Evolutionary conservation across 2,888 invertebrate species (phyloP).

Genomic region (Lepeophtheirus nordmannii): DNA sequence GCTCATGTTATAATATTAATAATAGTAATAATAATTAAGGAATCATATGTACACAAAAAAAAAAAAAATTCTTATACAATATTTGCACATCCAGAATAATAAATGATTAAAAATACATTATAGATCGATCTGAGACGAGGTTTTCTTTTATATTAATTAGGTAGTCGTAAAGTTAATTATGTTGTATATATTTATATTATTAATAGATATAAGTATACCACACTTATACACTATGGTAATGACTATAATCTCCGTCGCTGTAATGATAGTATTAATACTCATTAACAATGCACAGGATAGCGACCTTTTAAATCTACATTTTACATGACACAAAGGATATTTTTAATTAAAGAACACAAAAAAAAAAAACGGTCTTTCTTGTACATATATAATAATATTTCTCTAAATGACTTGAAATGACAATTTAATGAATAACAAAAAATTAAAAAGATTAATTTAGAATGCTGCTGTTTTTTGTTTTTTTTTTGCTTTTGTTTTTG

Average conservation of each 20-base stretch:
- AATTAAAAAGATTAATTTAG: not conserved
- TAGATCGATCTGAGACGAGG: constrained; percentile 4
- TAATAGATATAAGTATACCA: not conserved
- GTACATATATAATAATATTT: not conserved
- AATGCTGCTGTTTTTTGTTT: too few species aligned
- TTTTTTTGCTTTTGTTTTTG: too few species aligned
- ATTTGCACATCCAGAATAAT: not conserved
- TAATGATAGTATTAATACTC: too few species aligned
- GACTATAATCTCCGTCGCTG: not conserved
- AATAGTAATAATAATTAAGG: not conserved
- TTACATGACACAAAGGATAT: not conserved
- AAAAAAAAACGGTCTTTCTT: too few species aligned
- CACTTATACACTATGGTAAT: not conserved
- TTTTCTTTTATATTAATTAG: not conserved
- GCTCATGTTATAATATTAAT: constrained; percentile 2
- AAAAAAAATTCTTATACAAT: not conserved
- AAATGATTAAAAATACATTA: not conserved
- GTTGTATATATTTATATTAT: not conserved
- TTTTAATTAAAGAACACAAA: too few species aligned
- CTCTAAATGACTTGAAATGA: too few species aligned
- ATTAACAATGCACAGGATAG: too few species aligned
- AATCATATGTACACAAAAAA: not conserved
- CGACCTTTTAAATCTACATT: too few species aligned
- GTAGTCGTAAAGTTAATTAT: too few species aligned
- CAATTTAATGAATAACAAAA: not conserved